Evolutionary conservation across 2,888 invertebrate species (phyloP).

Genomic region (Pyralis farinalis): DNA sequence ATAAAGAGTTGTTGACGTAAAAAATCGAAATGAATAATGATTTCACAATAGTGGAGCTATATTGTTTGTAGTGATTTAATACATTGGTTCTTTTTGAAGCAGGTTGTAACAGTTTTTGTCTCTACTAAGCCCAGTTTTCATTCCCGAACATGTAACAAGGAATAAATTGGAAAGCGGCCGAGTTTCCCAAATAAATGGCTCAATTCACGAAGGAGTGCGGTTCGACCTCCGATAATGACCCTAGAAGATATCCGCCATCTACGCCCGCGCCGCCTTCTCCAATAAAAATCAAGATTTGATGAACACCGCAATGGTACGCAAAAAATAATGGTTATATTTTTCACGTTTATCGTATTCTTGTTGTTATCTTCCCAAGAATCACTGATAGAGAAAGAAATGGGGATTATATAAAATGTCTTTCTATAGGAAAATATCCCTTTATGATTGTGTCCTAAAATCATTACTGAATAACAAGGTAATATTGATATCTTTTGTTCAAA

Average conservation of each 20-base stretch:
- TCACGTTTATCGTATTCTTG: background rate
- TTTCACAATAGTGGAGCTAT: too few species aligned
- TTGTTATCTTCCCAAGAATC: background rate
- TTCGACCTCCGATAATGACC: constrained; percentile 31
- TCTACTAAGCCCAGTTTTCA: background rate
- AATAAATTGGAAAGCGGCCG: constrained; percentile 25
- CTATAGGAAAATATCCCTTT: too few species aligned
- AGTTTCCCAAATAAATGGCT: constrained; percentile 38
- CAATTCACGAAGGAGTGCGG: constrained; percentile 31
- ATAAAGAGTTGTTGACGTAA: too few species aligned
- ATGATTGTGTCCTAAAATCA: too few species aligned
- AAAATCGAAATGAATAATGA: too few species aligned
- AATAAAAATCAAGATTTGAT: constrained; percentile 34
- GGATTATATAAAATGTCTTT: too few species aligned
- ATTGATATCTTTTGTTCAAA: too few species aligned
- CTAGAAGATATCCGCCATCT: constrained; percentile 13
- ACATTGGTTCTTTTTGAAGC: too few species aligned
- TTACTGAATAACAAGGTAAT: too few species aligned
- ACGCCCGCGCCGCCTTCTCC: constrained; percentile 12
- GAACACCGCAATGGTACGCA: constrained; percentile 18
- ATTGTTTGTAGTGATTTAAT: too few species aligned
- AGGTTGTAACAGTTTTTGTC: too few species aligned
- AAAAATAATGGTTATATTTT: background rate
- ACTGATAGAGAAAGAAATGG: too few species aligned
- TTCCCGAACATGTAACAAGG: constrained; percentile 6